Conservation (phyloP, 64 coral and sea anemone species). For the Pocillopora damicornis region DNA sequence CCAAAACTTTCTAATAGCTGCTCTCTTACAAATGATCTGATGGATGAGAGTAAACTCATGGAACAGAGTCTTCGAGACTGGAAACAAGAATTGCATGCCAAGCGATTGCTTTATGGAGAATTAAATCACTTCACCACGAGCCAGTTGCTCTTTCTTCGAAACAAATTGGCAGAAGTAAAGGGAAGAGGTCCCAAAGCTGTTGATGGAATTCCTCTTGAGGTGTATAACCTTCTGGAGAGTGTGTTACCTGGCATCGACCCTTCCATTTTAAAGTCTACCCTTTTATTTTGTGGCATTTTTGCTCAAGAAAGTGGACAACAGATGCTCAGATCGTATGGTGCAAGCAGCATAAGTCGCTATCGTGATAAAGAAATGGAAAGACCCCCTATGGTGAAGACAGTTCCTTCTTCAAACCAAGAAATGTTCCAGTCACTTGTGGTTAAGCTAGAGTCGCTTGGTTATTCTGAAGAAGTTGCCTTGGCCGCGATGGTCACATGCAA, state of each 20-base stretch:
- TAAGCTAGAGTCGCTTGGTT: conserved; percentile 21
- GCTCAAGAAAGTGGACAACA: not conserved
- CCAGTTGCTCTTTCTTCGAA: conserved; percentile 61
- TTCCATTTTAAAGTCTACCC: conserved; percentile 1
- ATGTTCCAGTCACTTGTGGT: conserved; percentile 7
- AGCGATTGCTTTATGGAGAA: conserved; percentile 50
- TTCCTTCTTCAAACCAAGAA: not conserved
- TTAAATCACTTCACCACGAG: conserved; percentile 72
- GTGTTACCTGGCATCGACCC: conserved; percentile 60
- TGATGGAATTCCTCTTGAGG: conserved; percentile 16
- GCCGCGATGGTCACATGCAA: conserved; percentile 39
- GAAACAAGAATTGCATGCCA: conserved; percentile 53
- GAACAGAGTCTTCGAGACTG: conserved; percentile 57
- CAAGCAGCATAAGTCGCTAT: not conserved
- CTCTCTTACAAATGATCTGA: conserved; percentile 11
- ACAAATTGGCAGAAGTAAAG: conserved; percentile 40
- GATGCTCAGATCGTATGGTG: not conserved
- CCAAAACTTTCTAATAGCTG: not conserved
- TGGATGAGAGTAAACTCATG: conserved; percentile 22
- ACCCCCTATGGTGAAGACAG: not conserved
- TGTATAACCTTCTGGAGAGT: conserved; percentile 76
- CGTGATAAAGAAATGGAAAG: not conserved
- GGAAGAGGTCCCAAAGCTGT: conserved; percentile 27
- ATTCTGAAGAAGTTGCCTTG: conserved; percentile 32
- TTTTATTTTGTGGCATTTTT: conserved; percentile 37